phyloP scores from a whole-genome alignment of 1,140 invertebrate species.

The Drosophila quadrilineata region DNA sequence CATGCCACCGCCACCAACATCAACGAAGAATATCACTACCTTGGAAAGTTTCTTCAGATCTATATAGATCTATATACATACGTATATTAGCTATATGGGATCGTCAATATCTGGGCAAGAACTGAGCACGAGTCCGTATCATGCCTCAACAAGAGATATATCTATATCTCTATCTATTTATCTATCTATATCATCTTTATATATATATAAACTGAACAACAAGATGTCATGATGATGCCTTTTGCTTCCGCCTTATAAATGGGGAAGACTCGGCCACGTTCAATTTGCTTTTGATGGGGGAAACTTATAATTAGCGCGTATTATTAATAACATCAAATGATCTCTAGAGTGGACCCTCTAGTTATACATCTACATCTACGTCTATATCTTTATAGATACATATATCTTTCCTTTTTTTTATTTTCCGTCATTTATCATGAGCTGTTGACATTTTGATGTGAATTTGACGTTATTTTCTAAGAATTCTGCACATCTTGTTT shows the following conservation, averaged over 20 bases:
- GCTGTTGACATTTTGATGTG: slow-evolving; percentile 46
- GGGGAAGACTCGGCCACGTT: slow-evolving; percentile 16
- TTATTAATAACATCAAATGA: slow-evolving; percentile 2
- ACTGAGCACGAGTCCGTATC: neutral
- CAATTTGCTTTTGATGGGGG: slow-evolving; percentile 24
- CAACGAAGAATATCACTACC: slow-evolving; percentile 18
- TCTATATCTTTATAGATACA: too few species aligned
- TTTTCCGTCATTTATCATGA: too few species aligned
- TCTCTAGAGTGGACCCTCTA: too few species aligned
- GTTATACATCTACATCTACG: too few species aligned
- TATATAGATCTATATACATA: too few species aligned
- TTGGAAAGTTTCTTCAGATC: slow-evolving; percentile 33
- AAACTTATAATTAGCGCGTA: slow-evolving; percentile 27
- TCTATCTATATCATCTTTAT: slow-evolving; percentile 3
- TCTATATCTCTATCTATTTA: slow-evolving; percentile 14
- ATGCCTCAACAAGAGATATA: too few species aligned
- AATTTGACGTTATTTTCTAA: slow-evolving; percentile 6
- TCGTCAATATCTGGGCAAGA: too few species aligned
- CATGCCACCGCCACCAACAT: too few species aligned
- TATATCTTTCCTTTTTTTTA: too few species aligned
- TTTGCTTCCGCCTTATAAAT: slow-evolving; percentile 33
- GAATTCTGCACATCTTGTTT: slow-evolving; percentile 41
- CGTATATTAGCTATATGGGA: neutral
- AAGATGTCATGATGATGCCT: slow-evolving; percentile 1
- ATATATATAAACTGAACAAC: slow-evolving; percentile 16